These are phyloP conservation scores for Biston stratarius DNA, from an alignment of 2,888 invertebrate genomes.

Conservation along the genomic window DNA sequence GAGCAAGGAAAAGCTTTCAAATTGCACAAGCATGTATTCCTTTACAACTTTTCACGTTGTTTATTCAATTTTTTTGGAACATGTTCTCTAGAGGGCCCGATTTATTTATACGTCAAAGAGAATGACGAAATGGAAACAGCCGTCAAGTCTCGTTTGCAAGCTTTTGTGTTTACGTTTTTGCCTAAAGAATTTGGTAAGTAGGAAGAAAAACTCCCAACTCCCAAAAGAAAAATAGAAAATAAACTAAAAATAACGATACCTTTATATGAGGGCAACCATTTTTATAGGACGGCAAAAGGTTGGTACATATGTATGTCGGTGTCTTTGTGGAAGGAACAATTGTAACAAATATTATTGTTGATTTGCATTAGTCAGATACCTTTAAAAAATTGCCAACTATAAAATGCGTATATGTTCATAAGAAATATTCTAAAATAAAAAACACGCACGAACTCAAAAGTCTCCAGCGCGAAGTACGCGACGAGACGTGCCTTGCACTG, in stretches of 20 bases:
- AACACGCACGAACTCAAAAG: no score
- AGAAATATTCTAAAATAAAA: no score
- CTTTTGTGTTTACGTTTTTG: constrained; percentile 6
- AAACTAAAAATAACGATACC: background rate
- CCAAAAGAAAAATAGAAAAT: constrained; percentile 1
- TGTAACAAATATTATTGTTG: background rate
- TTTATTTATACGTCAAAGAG: constrained; percentile 13
- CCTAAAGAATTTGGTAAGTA: constrained; percentile 1
- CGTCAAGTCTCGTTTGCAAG: constrained; percentile 6
- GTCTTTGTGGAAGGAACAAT: background rate
- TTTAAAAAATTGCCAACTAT: no score
- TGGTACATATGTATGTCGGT: background rate
- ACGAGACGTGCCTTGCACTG: no score
- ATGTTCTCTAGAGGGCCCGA: constrained; percentile 10
- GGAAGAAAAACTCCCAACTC: background rate
- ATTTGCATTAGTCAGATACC: no score
- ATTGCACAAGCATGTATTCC: background rate
- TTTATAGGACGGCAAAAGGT: background rate
- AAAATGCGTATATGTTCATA: no score
- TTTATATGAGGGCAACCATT: background rate
- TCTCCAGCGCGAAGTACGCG: no score
- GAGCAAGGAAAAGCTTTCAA: background rate
- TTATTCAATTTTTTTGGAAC: constrained; percentile 6
- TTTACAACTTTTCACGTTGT: background rate
- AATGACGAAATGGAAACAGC: constrained; percentile 16